Base-by-base conservation (phyloP, 2,888 invertebrate species). In the Drosophila planitibia region DNA sequence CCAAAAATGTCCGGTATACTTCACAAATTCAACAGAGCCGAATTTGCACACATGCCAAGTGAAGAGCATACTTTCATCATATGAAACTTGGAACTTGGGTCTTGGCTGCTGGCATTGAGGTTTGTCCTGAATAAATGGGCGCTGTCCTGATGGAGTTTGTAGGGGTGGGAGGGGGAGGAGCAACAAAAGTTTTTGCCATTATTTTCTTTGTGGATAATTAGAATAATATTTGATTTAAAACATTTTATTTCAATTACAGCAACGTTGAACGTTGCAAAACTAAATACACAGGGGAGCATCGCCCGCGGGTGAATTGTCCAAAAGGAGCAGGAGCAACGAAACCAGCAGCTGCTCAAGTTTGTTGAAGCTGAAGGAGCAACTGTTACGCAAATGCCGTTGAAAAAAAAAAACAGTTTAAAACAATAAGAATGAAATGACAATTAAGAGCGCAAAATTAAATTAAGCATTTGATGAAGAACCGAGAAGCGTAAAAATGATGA, bases 171-270 rank as follows among this genome's bases (percentile, higher is more conserved):
- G 2, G 41, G 6, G n/a, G 44, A 2, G 14, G 7, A 22, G 30
- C 22, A 28, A 30, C 55, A 57, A 73, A 85, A 78, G 71, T 73
- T 89, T 81, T 64, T 67, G n/a, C 76, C 85, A 79, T 81, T 90
- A 78, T 90, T 90, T 89, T 89, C 83, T 64, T 79, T 81, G 77
- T 73, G 74, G 63, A 82, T 91, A 91, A 88, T 90, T 89, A 87
- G 82, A 87, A 88, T 87, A 88, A 90, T 89, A 91, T 89, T 91
- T 88, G 81, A 86, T 80, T 89, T 82, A 75, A 80, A 90, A 88
- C 89, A 90, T 89, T 91, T 88, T 87, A 91, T 91, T 88, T 91
- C 91, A 90, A 88, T 88, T 91, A 86, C 76, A 76, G 64, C 66
- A 65, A 33, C 35, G 70, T 41, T 64, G 41, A 49, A 64, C 74